A percentile compares a stretch with the other conserved stretches of the same genome.
These are phyloP conservation scores for Epinephelus coioides DNA, from an alignment of 2,797 vertebrate genomes.

Conservation along the genomic window DNA sequence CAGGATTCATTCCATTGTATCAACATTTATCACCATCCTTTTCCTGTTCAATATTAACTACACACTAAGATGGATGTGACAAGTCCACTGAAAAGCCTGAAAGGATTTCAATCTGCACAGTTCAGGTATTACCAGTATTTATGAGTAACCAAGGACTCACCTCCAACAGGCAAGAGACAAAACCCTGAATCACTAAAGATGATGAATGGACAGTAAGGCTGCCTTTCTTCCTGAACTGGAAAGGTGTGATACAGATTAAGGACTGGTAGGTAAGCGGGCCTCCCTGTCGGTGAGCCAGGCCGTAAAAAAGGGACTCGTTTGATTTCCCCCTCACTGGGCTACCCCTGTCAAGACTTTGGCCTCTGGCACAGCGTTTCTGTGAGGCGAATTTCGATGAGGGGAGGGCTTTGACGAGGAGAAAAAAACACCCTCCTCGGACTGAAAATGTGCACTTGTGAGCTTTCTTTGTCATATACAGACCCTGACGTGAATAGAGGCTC, in stretches of 20 bases:
- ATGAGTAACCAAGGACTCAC: slow-evolving; percentile 47
- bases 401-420: slow-evolving; percentile 83
- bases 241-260: slow-evolving; percentile 58
- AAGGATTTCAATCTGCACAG: slow-evolving; percentile 41
- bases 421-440: slow-evolving; percentile 79
- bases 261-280: slow-evolving; percentile 49
- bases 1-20: slow-evolving; percentile 21
- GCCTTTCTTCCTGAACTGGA: slow-evolving; percentile 30
- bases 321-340: slow-evolving; percentile 76
- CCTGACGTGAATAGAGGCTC: slow-evolving; percentile 79
- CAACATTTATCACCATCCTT: slow-evolving; percentile 32
- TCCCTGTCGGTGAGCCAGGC: slow-evolving; percentile 31
- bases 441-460: slow-evolving; percentile 86
- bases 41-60: slow-evolving; percentile 37
- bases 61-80: slow-evolving; percentile 42
- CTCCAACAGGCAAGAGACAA: slow-evolving; percentile 39
- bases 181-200: slow-evolving; percentile 49
- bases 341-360: slow-evolving; percentile 82
- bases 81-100: slow-evolving; percentile 26
- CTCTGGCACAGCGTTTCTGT: slow-evolving; percentile 82
- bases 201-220: slow-evolving; percentile 43
- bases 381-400: slow-evolving; percentile 89
- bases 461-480: slow-evolving; percentile 79
- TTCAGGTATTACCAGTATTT: slow-evolving; percentile 48
- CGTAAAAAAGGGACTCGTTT: slow-evolving; percentile 70